Evolutionary conservation across 1,140 invertebrate species (phyloP), one percentile per base, ranked within the genome.

Genomic region (Theocolax elegans): DNA sequence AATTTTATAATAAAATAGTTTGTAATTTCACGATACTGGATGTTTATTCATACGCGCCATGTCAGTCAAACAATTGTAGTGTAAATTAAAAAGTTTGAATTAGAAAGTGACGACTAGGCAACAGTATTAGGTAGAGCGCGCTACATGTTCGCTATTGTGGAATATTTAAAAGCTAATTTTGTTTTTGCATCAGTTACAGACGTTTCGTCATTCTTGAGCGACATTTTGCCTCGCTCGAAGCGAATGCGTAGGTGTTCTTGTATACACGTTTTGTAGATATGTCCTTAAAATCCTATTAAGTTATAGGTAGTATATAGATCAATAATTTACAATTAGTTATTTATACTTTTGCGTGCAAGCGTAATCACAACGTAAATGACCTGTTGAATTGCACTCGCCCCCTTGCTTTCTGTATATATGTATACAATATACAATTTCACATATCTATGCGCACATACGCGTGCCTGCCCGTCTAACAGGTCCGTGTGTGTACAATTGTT

Each of bases 61-160:
- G 38, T 51, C 51, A 42, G 66, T 19, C 46, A 31, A 31, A 66
- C 8, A 59, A 68, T 44, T 64, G 23, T 13, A 38, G 17, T 67
- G 27, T 44, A 60, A 73, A 72, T 75, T 29, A 58, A 17, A 19
- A 35, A 48, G 40, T 42, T 56, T 48, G n/a, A 44, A 68, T 67
- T n/a, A 56, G 64, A 9, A 66, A 40, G 46, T 29, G 68, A 73
- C 62, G 75, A 76, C 72, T 73, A 74, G 81, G 79, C 76, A 83
- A 76, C 83, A 85, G 84, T 85, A 85, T 85, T 85, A 85, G 71
- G 72, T 74, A 75, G 71, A 79, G 76, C 80, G 77, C 76, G 77
- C 77, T 73, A 77, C 63, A 76, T 67, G 76, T 80, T 80, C 75
- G 59, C 79, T 75, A 73, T 76, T 73, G 35, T 59, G 25, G 40